Evolutionary conservation across 35 echinoderm and acorn worm genomes (phyloP).

Genomic region (Apostichopus californicus): DNA sequence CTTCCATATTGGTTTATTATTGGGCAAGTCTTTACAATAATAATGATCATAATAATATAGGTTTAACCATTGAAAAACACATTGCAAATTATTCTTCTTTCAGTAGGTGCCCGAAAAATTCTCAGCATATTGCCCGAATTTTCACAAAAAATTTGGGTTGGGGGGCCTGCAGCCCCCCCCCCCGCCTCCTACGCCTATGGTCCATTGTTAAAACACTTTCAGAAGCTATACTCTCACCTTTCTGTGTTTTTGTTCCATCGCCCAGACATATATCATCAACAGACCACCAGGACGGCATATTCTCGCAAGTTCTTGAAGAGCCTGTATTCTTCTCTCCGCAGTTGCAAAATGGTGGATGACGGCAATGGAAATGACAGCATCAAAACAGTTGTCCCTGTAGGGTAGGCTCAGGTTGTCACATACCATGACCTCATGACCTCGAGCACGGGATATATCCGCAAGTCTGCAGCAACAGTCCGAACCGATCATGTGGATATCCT

Average conservation of each 20-base stretch:
- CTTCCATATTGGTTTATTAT: too few relatives aligned
- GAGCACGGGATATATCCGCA: conserved; percentile 65
- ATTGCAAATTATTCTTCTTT: too few relatives aligned
- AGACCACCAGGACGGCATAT: conserved; percentile 95
- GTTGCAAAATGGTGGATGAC: conserved; percentile 99
- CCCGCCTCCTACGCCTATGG: too few relatives aligned
- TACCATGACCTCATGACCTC: conserved; percentile 82
- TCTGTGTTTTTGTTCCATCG: conserved; percentile 96
- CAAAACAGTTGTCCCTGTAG: conserved; percentile 89
- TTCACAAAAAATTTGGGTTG: too few relatives aligned
- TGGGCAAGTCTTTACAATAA: too few relatives aligned
- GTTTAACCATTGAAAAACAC: too few relatives aligned
- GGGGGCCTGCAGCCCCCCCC: too few relatives aligned
- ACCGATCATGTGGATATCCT: conserved; percentile 81
- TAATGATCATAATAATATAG: too few relatives aligned
- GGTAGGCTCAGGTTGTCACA: conserved; percentile 97
- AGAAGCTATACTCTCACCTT: conserved; percentile 62
- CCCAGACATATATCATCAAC: conserved; percentile 98
- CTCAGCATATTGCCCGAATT: too few relatives aligned
- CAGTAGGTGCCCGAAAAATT: too few relatives aligned
- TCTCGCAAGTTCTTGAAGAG: conserved; percentile 85
- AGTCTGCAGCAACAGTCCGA: conserved; percentile 87
- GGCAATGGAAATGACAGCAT: conserved; percentile 98
- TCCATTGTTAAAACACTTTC: too few relatives aligned
- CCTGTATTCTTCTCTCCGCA: conserved; percentile 74